These are phyloP conservation scores for Sprattus sprattus DNA, from an alignment of 2,113 vertebrate species.

Conservation along the genomic window DNA sequence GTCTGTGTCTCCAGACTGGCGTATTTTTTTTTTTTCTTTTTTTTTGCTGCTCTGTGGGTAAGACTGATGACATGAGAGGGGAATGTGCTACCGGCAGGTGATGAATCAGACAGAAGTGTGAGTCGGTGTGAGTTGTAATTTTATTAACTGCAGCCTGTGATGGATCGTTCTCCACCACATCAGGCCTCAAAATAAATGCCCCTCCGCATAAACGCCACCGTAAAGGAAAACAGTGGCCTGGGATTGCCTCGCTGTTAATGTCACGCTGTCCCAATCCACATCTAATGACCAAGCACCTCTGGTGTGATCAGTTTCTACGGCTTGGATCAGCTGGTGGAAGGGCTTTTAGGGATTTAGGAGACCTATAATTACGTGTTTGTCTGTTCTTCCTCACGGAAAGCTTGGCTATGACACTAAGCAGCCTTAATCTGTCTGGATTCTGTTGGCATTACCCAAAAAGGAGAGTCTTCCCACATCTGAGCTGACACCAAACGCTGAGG, in stretches of 20 bases:
- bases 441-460: not conserved
- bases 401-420: not conserved
- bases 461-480: not conserved
- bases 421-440: not conserved
- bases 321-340: not conserved
- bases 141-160: slow-evolving; percentile 72
- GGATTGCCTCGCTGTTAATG: slow-evolving; percentile 46
- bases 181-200: slow-evolving; percentile 54
- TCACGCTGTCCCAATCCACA: slow-evolving; percentile 26
- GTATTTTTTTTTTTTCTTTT: slow-evolving; percentile 63
- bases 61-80: slow-evolving; percentile 61
- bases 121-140: slow-evolving; percentile 64
- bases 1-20: slow-evolving; percentile 54
- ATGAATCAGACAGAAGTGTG: slow-evolving; percentile 72
- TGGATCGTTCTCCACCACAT: slow-evolving; percentile 60
- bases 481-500: not conserved
- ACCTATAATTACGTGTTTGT: not conserved
- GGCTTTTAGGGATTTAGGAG: not conserved
- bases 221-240: slow-evolving; percentile 34
- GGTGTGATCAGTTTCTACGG: not conserved
- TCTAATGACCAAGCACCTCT: not conserved
- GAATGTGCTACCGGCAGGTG: slow-evolving; percentile 64
- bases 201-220: slow-evolving; percentile 55
- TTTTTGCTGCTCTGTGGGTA: slow-evolving; percentile 38
- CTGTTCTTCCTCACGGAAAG: not conserved